Base-by-base conservation (phyloP, 2,113 vertebrate genomes). In the Carlito syrichta region DNA sequence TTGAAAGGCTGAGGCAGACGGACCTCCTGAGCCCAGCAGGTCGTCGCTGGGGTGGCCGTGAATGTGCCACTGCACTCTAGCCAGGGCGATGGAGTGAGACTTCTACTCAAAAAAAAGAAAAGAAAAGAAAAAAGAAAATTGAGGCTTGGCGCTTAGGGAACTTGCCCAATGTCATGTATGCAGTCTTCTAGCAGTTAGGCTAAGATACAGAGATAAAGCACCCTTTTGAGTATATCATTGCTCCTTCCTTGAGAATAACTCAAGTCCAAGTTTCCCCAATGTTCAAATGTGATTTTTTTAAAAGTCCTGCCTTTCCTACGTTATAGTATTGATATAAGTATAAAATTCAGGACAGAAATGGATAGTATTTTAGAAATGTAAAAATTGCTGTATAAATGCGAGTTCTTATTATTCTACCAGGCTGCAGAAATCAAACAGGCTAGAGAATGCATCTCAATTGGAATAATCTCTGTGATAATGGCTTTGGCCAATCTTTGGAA, bases 391-490 rank as follows among this genome's bases (percentile, higher is more conserved):
- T 84, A 58, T 66, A 91, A 63, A 82, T 84, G 38, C 13, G 93
- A 84, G 71, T 0, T 69, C 52, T 97, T 85, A 86, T 69, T 91
- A 88, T 17, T 86, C 13, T 73, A 19, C 66, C 32, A 25, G 85
- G 35, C 25, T 58, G 69, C 43, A 94, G 78, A 84, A 78, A 86
- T 90, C 50, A 76, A 71, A 87, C 25, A 63, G 79, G 45, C 45
- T 56, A 22, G 69, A 89, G 40, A 95, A 87, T 87, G 74, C 35
- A 43, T 86, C 69, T 96, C 45, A 50, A 40, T 86, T 89, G 56
- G 68, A 58, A 68, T 94, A 78, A 93, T 97, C n/a, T 93, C 87
- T 81, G 27, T 76, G 87, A 76, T 92, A 83, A 96, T 20, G 60
- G 74, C 56, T 86, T 32, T 8, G 38, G 69, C 40, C 30, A 86